These are phyloP conservation scores for Sarotherodon lohbergeri DNA, from an alignment of 2,113 vertebrate species.

Conservation along the genomic window DNA sequence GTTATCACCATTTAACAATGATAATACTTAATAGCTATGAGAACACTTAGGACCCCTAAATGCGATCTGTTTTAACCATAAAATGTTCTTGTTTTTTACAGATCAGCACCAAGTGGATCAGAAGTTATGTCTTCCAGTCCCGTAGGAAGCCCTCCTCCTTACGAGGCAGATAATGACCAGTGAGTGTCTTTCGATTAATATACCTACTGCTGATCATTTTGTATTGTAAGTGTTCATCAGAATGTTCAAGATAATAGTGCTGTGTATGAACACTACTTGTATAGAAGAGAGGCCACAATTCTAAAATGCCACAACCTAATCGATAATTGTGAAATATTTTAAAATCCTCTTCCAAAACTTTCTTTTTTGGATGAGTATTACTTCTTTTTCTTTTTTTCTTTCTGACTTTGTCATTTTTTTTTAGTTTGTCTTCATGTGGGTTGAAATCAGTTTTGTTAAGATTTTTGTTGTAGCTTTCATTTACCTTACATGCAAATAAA, in stretches of 20 bases:
- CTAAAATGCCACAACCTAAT: too few relatives aligned
- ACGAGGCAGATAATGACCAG: constrained; percentile 75
- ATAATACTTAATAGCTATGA: not conserved
- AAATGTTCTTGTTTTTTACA: not conserved
- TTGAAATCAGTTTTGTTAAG: not conserved
- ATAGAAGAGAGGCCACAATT: too few relatives aligned
- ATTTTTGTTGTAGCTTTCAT: not conserved
- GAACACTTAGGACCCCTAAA: not conserved
- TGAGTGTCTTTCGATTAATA: constrained; percentile 63
- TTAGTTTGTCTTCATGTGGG: not conserved
- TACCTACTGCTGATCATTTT: not conserved
- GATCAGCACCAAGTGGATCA: not conserved
- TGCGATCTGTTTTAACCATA: not conserved
- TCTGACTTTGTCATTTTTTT: not conserved
- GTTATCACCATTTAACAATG: not conserved
- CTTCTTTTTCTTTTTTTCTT: not conserved
- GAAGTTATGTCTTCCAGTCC: constrained; percentile 78
- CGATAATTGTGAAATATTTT: too few relatives aligned
- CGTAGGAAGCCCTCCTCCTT: constrained; percentile 87
- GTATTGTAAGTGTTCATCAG: not conserved
- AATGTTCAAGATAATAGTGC: not conserved
- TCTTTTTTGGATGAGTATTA: not conserved
- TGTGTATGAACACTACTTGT: too few relatives aligned
- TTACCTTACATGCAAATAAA: not conserved
- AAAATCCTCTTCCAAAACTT: too few relatives aligned